Conservation (phyloP, 2,113 vertebrate genomes). For the Thymallus thymallus region DNA sequence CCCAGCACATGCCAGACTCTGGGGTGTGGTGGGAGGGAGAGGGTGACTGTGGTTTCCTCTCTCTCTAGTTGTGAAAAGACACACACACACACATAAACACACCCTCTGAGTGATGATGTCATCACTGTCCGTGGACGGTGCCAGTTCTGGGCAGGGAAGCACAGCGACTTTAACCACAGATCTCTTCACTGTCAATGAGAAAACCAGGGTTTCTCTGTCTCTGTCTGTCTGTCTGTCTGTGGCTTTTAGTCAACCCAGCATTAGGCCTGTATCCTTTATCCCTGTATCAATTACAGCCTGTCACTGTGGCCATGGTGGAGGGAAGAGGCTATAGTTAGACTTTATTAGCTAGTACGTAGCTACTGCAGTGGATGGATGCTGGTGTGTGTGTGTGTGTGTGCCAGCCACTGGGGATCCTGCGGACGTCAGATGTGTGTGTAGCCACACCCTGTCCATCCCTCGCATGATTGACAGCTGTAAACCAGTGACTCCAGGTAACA, state of each 20-base stretch:
- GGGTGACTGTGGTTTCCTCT: slow-evolving; percentile 61
- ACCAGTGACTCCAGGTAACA: not conserved
- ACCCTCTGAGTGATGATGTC: slow-evolving; percentile 42
- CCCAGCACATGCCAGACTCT: slow-evolving; percentile 39
- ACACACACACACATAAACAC: slow-evolving; percentile 18
- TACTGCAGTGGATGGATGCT: slow-evolving; percentile 25
- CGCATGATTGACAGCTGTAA: not conserved
- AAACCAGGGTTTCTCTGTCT: slow-evolving; percentile 1
- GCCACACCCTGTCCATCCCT: not conserved
- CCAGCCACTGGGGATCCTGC: not conserved
- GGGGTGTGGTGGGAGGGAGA: slow-evolving; percentile 63
- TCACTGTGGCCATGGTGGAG: slow-evolving; percentile 42
- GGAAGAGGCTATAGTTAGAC: slow-evolving; percentile 60
- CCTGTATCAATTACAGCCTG: slow-evolving; percentile 53
- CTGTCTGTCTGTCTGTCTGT: slow-evolving; percentile 35
- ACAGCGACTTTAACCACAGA: slow-evolving; percentile 21
- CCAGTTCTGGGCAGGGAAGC: slow-evolving; percentile 30
- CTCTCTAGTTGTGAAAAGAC: slow-evolving; percentile 43
- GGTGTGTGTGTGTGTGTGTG: slow-evolving; percentile 10
- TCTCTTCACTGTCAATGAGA: slow-evolving; percentile 10
- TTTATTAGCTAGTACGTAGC: slow-evolving; percentile 60
- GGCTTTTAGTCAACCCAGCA: slow-evolving; percentile 67
- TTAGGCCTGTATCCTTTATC: slow-evolving; percentile 57
- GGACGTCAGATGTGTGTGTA: not conserved
- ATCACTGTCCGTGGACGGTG: slow-evolving; percentile 26